A percentile compares a stretch with the other conserved stretches of the same genome.
phyloP scores from a whole-genome alignment of 2,113 vertebrate genomes.

The Oplegnathus fasciatus region DNA sequence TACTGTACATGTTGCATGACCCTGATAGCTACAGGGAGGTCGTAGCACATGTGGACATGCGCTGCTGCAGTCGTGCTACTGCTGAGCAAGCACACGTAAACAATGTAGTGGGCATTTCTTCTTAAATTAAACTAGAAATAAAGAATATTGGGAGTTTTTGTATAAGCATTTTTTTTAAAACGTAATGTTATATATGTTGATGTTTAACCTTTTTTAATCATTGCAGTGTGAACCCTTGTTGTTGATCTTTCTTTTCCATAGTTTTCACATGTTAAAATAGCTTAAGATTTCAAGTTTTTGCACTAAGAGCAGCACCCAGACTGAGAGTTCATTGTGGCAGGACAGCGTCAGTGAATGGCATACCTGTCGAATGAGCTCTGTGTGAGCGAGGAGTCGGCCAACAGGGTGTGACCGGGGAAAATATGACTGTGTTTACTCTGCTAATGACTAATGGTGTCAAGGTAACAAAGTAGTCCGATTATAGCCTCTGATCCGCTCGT shows the following conservation, averaged over 20 bases:
- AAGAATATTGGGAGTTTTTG: neutral
- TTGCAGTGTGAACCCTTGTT: neutral
- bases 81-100: conserved; percentile 16
- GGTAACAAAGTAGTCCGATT: conserved; percentile 67
- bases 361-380: conserved; percentile 62
- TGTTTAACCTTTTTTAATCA: neutral
- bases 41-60: conserved; percentile 9
- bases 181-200: neutral
- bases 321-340: conserved; percentile 16
- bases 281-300: neutral
- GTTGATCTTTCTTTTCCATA: neutral
- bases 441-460: conserved; percentile 76
- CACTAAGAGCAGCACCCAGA: neutral
- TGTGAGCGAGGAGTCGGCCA: conserved; percentile 44
- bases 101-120: neutral
- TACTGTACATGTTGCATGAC: conserved; percentile 37
- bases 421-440: conserved; percentile 70
- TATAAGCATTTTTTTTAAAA: too few relatives aligned
- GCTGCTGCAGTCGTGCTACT: conserved; percentile 2
- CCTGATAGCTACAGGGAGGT: conserved; percentile 18
- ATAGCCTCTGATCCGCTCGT: conserved; percentile 56
- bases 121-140: neutral
- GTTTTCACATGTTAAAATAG: neutral
- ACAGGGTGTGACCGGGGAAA: conserved; percentile 69
- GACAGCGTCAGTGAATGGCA: conserved; percentile 34